Evolutionary conservation across 2,888 invertebrate genomes (phyloP), one percentile per base, ranked within the genome.

Genomic region (Timandra comae): DNA sequence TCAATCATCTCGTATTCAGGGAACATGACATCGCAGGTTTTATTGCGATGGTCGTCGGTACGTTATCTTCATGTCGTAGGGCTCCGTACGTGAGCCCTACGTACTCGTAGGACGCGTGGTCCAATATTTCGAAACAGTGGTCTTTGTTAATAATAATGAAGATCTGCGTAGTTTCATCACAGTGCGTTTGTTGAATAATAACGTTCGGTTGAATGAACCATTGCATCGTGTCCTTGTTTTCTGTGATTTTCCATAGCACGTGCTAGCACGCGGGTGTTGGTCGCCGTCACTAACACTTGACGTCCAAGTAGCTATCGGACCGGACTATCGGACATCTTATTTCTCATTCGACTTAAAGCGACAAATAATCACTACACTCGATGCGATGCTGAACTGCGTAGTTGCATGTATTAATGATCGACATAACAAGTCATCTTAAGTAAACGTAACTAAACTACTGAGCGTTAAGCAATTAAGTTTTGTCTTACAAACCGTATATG

Each of bases 221-320:
- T 85, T 85, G 84, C 84, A 81, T 60, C 62, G 73, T 77, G 84
- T 82, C 84, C 84, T 85, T 85, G 84, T 84, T 82, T 80, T 79
- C 76, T 81, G 84, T 81, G 79, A 78, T 82, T 84, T 84, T 84
- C 82, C 81, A 81, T 72, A 68, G 75, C 79, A 73, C 77, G 78
- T 76, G 77, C 63, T 54, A 51, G 39, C 41, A 43, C 35, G 48
- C 50, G 40, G 49, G 29, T 41, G 44, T 43, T 37, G 46, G 56
- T 52, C 49, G 53, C 44, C 27, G 40, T 39, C 39, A 35, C 11
- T 33, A 41, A 51, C 55, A 54, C 42, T 53, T 63, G 62, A 61
- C 61, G 62, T 64, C 57, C 44, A 16, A 16, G 16, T 16, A 16
- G 16, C 4, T n/a, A n/a, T n/a, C n/a, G n/a, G n/a, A n/a, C n/a